Evolutionary conservation across 2,888 invertebrate genomes (phyloP), one percentile per base, ranked within the genome.

Genomic region (Pandemis corylana): DNA sequence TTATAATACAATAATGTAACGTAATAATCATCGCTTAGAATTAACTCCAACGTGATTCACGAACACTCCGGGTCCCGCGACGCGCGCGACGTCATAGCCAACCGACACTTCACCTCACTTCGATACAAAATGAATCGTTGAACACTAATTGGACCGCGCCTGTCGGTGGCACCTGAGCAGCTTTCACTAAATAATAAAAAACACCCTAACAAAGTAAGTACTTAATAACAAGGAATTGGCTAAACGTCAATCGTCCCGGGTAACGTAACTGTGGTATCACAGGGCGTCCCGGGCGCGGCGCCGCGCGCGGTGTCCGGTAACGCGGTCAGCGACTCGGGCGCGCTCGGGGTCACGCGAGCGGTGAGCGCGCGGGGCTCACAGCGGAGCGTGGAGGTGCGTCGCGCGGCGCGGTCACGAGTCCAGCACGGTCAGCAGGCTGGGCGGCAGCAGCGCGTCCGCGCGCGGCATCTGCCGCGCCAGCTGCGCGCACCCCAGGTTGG

Each of bases 391-490:
- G 90, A 92, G 88, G 92, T 88, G 90, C 85, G 92, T 87, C 77
- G 88, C 80, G 80, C 88, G 92, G 85, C 91, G 91, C 90, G 93
- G 94, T 94, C 94, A 94, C 90, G 94, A 94, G 90, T 94, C 94
- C 77, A 94, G 86, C 82, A 93, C 94, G 62, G 94, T 92, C 61
- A 94, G 90, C 79, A 94, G 89, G 64, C 91, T 88, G 56, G 93
- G 85, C 44, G 93, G 93, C 83, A 94, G 87, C 80, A 93, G 84
- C 44, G 86, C 90, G 78, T 93, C 93, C 77, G 88, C 89, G 53
- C 92, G 89, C 66, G 93, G 93, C 89, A 92, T 85, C 83, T 93
- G 93, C 53, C 94, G 86, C 79, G 93, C 94, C 71, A 94, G 86
- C 84, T 92, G 92, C 75, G 94, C 94, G 83, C 94, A 94, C 20